A percentile compares a stretch with the other conserved stretches of the same genome.
Evolutionary conservation across 2,888 invertebrate species (phyloP).

Genomic region (Meloe dianella): DNA sequence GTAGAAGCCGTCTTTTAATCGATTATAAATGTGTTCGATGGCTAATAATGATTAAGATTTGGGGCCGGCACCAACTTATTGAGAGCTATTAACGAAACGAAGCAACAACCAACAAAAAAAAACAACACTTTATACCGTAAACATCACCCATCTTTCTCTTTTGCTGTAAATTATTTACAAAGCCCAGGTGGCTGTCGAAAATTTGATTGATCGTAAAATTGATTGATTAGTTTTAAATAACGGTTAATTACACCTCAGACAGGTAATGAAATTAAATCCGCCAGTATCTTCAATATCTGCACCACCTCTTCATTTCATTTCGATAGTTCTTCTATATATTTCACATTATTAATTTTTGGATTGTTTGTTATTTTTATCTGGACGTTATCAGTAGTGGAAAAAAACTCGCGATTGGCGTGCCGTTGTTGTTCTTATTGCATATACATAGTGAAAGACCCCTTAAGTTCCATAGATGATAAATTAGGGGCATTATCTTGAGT

Average conservation of each 20-base stretch:
- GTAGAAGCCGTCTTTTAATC: constrained; percentile 48
- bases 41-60: constrained; percentile 47
- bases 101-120: neutral
- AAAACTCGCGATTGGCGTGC: constrained; percentile 25
- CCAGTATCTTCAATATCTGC: neutral
- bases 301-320: neutral
- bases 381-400: constrained; percentile 26
- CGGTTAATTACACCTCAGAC: constrained; percentile 41
- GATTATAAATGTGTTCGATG: constrained; percentile 53
- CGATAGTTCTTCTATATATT: neutral
- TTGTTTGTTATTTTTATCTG: constrained; percentile 15
- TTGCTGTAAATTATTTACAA: constrained; percentile 31
- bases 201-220: constrained; percentile 48
- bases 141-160: neutral
- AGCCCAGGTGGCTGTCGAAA: constrained; percentile 43
- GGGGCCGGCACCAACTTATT: neutral
- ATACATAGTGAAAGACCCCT: constrained; percentile 35
- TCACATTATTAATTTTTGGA: neutral
- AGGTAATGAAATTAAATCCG: constrained; percentile 43
- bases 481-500: constrained; percentile 52
- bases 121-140: constrained; percentile 1
- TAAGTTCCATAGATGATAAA: constrained; percentile 44
- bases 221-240: constrained; percentile 49
- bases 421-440: constrained; percentile 19
- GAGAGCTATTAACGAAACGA: constrained; percentile 34